A percentile compares a stretch with the other conserved stretches of the same genome.
These are phyloP conservation scores for Holotrichia oblita DNA, from an alignment of 1,140 invertebrate genomes.

Conservation along the genomic window DNA sequence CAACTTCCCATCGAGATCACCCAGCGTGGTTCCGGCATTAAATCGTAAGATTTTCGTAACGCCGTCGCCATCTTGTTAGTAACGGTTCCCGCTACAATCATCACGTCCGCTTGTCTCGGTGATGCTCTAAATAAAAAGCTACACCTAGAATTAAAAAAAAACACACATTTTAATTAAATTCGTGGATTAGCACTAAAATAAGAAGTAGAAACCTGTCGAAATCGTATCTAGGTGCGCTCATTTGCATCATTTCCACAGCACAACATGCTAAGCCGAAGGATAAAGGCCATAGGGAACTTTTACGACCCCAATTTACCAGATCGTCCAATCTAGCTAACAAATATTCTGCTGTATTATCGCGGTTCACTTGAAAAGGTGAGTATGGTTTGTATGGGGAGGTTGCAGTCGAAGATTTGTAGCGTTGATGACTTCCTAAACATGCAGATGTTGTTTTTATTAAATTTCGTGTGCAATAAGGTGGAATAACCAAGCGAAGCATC, in stretches of 20 bases:
- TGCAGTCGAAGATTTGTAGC: background rate
- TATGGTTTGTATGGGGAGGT: slow-evolving; percentile 23
- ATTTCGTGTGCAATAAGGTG: slow-evolving; percentile 21
- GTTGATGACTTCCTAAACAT: background rate
- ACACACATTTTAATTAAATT: no score
- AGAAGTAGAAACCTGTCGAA: slow-evolving; percentile 75
- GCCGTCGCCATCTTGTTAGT: slow-evolving; percentile 93
- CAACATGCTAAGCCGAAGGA: slow-evolving; percentile 96
- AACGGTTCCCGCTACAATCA: slow-evolving; percentile 75
- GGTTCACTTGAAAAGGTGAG: background rate
- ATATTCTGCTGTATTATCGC: background rate
- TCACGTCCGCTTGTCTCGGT: slow-evolving; percentile 85
- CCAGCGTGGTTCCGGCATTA: slow-evolving; percentile 88
- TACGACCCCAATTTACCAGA: slow-evolving; percentile 89
- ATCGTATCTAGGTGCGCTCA: slow-evolving; percentile 92
- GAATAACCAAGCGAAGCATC: slow-evolving; percentile 14
- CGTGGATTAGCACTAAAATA: background rate
- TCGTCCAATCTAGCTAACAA: slow-evolving; percentile 85
- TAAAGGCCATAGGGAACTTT: slow-evolving; percentile 88
- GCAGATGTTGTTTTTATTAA: slow-evolving; percentile 19
- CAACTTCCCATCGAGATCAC: slow-evolving; percentile 93
- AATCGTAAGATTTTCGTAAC: slow-evolving; percentile 80
- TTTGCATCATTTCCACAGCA: slow-evolving; percentile 98
- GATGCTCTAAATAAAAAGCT: slow-evolving; percentile 72
- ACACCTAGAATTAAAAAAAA: slow-evolving; percentile 51